These are phyloP conservation scores for Sisyra nigra DNA, from an alignment of 2,888 invertebrate genomes.

Conservation along the genomic window DNA sequence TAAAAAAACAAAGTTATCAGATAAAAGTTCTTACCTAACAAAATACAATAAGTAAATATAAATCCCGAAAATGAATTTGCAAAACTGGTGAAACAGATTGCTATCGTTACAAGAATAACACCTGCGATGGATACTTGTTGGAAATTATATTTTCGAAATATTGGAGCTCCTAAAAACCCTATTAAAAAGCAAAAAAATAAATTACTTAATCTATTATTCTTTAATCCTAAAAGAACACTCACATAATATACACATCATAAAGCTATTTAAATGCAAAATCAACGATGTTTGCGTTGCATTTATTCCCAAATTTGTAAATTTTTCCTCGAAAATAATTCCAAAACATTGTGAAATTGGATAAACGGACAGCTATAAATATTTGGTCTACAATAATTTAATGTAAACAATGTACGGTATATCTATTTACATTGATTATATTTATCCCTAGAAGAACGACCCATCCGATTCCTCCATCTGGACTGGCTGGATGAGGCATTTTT, in stretches of 20 bases:
- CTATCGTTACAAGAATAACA: conserved; percentile 23
- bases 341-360: conserved; percentile 27
- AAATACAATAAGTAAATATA: conserved; percentile 24
- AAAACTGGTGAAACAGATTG: conserved; percentile 26
- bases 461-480: conserved; percentile 30
- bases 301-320: conserved; percentile 23
- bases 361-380: conserved; percentile 22
- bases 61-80: conserved; percentile 24
- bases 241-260: conserved; percentile 27
- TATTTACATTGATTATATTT: conserved; percentile 28
- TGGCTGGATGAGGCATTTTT: no score
- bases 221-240: conserved; percentile 10
- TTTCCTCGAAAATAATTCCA: conserved; percentile 26
- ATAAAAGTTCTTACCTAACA: conserved; percentile 16
- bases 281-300: conserved; percentile 26
- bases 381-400: background rate
- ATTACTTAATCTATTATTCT: no score
- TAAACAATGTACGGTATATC: background rate
- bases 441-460: conserved; percentile 29
- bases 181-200: no score
- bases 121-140: conserved; percentile 26
- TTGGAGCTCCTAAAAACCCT: conserved; percentile 28
- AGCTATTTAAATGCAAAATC: conserved; percentile 26
- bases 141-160: conserved; percentile 27
- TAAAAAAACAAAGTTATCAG: no score